Percentiles rank a stretch among this genome's conserved stretches.
Evolutionary conservation across 2,113 vertebrate genomes (phyloP).

Genomic region (Cairina moschata): DNA sequence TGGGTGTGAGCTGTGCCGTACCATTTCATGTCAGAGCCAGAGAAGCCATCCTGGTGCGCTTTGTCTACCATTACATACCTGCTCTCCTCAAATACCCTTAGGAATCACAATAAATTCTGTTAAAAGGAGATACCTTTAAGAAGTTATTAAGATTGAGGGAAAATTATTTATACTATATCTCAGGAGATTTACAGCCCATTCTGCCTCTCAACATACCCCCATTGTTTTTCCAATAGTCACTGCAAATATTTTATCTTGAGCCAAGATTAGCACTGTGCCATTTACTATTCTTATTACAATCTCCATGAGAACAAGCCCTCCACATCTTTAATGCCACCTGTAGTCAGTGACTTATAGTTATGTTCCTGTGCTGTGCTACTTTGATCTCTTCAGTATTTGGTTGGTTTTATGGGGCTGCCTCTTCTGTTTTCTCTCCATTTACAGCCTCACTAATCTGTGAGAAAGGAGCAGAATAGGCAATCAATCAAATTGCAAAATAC

Average conservation of each 20-base stretch:
- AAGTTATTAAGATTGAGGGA: background rate
- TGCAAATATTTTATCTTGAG: constrained; percentile 20
- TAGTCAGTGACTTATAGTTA: constrained; percentile 28
- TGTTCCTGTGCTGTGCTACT: constrained; percentile 17
- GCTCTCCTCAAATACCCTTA: background rate
- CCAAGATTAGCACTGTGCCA: background rate
- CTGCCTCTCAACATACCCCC: background rate
- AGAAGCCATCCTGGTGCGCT: no score
- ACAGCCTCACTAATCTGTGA: background rate
- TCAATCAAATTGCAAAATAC: constrained; percentile 21
- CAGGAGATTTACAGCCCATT: background rate
- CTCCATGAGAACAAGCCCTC: constrained; percentile 22
- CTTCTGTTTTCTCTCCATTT: constrained; percentile 30
- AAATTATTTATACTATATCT: background rate
- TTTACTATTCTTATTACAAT: constrained; percentile 28
- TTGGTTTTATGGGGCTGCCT: constrained; percentile 46
- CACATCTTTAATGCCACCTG: constrained; percentile 37
- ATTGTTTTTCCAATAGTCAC: background rate
- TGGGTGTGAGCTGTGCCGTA: background rate
- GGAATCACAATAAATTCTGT: background rate
- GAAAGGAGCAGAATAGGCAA: background rate
- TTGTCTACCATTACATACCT: rapidly evolving
- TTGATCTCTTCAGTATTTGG: constrained; percentile 3
- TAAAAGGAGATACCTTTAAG: background rate
- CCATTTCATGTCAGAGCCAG: no score